phyloP scores from a whole-genome alignment of 2,888 invertebrate species.

The Tenthredo amoena region DNA sequence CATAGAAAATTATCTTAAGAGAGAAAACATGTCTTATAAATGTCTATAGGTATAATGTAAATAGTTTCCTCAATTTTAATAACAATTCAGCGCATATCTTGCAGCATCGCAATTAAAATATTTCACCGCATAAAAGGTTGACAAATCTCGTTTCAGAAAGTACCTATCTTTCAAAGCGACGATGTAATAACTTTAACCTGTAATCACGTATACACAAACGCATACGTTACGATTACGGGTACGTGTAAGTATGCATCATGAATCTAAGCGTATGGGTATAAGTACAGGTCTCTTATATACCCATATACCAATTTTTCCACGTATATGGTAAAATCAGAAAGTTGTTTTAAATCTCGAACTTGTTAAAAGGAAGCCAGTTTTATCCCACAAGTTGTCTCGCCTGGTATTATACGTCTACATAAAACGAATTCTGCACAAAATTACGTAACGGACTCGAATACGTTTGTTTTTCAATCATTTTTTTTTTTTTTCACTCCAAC shows the following conservation, averaged over 20 bases:
- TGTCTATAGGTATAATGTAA: too few species aligned
- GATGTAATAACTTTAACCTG: background rate
- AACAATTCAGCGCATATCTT: background rate
- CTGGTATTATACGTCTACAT: background rate
- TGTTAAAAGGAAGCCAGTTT: slow-evolving; percentile 29
- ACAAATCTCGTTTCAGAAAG: background rate
- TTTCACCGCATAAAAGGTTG: slow-evolving; percentile 2
- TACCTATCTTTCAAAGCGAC: background rate
- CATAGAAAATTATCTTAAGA: too few species aligned
- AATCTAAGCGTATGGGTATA: background rate
- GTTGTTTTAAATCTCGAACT: slow-evolving; percentile 39
- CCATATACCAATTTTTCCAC: background rate
- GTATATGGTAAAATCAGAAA: slow-evolving; percentile 50
- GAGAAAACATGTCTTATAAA: too few species aligned
- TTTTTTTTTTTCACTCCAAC: background rate
- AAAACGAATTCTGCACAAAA: background rate
- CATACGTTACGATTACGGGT: background rate
- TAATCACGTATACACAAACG: background rate
- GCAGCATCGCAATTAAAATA: slow-evolving; percentile 2
- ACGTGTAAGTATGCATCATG: background rate
- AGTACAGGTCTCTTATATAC: background rate
- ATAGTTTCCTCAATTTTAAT: too few species aligned
- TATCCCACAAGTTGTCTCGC: background rate
- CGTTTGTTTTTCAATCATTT: background rate
- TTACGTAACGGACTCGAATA: slow-evolving; percentile 6